These are phyloP conservation scores for Leptopterna dolabrata DNA, from an alignment of 2,888 invertebrate genomes.

Conservation along the genomic window DNA sequence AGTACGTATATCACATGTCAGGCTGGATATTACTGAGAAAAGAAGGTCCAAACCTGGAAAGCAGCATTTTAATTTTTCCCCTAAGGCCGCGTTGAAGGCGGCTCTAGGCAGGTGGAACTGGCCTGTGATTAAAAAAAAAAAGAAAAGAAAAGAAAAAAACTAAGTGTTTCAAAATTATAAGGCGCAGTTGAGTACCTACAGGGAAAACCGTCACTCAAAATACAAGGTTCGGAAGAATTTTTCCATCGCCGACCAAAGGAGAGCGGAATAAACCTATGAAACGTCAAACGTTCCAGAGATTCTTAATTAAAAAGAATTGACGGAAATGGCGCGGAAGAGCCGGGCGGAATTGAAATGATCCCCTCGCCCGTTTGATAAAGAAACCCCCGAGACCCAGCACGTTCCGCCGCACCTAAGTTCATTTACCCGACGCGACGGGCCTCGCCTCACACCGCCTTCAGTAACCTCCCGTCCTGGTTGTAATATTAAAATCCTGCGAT, in stretches of 20 bases:
- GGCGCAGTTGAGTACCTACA: too few relatives aligned
- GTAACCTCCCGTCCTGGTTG: background rate
- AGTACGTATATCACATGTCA: too few relatives aligned
- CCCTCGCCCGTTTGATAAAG: background rate
- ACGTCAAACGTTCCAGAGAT: background rate
- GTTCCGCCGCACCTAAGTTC: conserved; percentile 3
- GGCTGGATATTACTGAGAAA: too few relatives aligned
- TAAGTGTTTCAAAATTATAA: too few relatives aligned
- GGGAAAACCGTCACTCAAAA: too few relatives aligned
- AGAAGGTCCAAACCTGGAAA: too few relatives aligned
- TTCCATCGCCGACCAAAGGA: background rate
- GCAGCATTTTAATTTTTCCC: too few relatives aligned
- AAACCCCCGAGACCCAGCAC: conserved; percentile 16
- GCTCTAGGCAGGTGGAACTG: too few relatives aligned
- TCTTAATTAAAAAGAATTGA: conserved; percentile 20
- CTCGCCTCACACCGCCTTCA: background rate
- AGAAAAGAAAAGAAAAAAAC: too few relatives aligned
- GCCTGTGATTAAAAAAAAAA: too few relatives aligned
- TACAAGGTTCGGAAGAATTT: background rate
- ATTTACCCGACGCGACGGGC: background rate
- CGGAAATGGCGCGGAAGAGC: background rate
- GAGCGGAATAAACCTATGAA: background rate
- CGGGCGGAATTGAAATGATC: conserved; percentile 5
- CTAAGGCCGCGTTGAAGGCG: too few relatives aligned
- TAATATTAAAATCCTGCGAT: background rate